Evolutionary conservation across 2,888 invertebrate species (phyloP), one percentile per base, ranked within the genome.

Genomic region (Euplexia lucipara): DNA sequence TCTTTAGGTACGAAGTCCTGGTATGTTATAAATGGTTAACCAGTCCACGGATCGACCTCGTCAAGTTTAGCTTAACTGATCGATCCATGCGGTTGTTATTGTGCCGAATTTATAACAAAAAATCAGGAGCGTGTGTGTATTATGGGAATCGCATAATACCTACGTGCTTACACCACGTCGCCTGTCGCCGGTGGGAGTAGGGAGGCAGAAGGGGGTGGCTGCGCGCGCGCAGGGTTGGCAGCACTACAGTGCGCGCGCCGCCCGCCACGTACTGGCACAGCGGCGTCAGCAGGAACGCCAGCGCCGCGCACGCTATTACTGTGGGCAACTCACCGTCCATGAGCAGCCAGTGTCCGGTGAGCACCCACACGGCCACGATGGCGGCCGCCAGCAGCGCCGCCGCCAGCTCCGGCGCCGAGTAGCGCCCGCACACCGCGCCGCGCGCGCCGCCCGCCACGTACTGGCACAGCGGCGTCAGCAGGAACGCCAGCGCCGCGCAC

Each of bases 291-390:
- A 99, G 97, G 95, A 99, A 99, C 84, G 99, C 99, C 90, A 99
- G 96, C 81, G 99, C 99, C 82, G 99, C 98, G 59, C 99, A 99
- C 81, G 99, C 99, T 91, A 16, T 32, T 48, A 48, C 12, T 47
- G 9, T 3, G n/a, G 10, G 3, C 3, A 6, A 3, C 85, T 75
- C 7, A 97, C 98, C 98, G 94, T 99, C 99, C 99, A 99, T 99
- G 59, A 99, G 96, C 81, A 99, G 96, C 99, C 99, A 99, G 94
- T 99, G 99, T 0, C 99, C 99, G 68, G 99, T 99, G 75, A 99
- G 96, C 83, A 99, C 98, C 99, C 99, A 99, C 79, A 99, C 97
- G 94, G 98, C 98, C 68, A 99, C 99, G 89, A 99, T 98, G 90
- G 97, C 97, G 85, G 99, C 97, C 74, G 99, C 98, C 70, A 99